These are phyloP conservation scores for Saxidomus purpurata DNA, from an alignment of 1,140 invertebrate species.

Conservation along the genomic window DNA sequence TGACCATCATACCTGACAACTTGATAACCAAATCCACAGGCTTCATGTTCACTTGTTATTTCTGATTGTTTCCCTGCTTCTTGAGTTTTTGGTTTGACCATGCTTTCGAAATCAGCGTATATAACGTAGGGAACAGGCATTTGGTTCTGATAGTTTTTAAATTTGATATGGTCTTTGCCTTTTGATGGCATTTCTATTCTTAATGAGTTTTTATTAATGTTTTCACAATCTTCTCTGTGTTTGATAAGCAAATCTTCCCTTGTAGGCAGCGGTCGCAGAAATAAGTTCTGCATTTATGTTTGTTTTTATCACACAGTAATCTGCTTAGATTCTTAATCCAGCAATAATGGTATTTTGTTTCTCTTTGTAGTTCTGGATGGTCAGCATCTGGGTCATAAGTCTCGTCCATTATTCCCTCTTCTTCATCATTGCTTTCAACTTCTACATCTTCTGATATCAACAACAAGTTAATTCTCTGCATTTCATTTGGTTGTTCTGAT, in stretches of 20 bases:
- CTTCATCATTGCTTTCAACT: not conserved
- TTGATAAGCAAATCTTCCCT: not conserved
- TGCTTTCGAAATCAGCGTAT: slow-evolving; percentile 6
- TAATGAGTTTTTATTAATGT: not conserved
- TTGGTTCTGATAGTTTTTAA: not conserved
- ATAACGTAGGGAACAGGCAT: not conserved
- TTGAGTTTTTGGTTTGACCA: not conserved
- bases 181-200: not conserved
- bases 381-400: not conserved
- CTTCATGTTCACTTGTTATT: too few relatives aligned
- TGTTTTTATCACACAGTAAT: slow-evolving; percentile 41
- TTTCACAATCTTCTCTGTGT: slow-evolving; percentile 39
- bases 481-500: slow-evolving; percentile 10
- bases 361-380: not conserved
- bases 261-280: slow-evolving; percentile 68
- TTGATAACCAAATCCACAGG: slow-evolving; percentile 37
- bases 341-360: slow-evolving; percentile 60
- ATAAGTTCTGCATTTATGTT: slow-evolving; percentile 6
- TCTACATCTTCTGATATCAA: slow-evolving; percentile 15
- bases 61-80: not conserved
- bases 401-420: not conserved
- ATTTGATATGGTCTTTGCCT: not conserved
- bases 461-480: slow-evolving; percentile 17
- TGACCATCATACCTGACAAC: not conserved
- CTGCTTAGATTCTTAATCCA: slow-evolving; percentile 63